These are phyloP conservation scores for Notarius quadriscutis DNA, from an alignment of 2,113 vertebrate species.

Conservation along the genomic window DNA sequence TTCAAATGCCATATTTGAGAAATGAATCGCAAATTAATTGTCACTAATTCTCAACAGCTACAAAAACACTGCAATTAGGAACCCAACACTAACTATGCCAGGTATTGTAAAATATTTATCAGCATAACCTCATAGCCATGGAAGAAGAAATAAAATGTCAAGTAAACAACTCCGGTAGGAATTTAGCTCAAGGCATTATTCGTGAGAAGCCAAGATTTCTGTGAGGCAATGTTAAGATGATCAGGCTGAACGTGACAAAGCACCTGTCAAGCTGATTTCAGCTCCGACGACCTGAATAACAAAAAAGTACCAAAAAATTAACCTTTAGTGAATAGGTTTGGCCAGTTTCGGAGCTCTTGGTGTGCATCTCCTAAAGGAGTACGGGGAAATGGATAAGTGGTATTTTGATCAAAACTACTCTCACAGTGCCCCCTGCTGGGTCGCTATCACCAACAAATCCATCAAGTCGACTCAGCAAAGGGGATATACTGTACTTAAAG, in stretches of 20 bases:
- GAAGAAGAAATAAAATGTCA: neutral
- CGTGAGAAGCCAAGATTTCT: constrained; percentile 9
- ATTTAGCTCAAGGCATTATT: neutral
- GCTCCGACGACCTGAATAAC: neutral
- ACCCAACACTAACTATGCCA: neutral
- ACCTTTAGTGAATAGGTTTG: neutral
- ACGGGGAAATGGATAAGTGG: neutral
- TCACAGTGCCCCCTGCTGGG: constrained; percentile 48
- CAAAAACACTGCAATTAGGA: no score
- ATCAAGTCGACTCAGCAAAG: neutral
- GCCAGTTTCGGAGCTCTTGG: neutral
- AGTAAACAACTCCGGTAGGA: neutral
- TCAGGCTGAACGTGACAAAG: constrained; percentile 13
- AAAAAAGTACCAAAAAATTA: neutral
- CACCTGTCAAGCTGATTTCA: constrained; percentile 8
- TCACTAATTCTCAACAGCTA: neutral
- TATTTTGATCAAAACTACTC: constrained; percentile 21
- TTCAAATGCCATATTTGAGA: neutral
- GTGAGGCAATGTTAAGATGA: neutral
- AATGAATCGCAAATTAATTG: neutral
- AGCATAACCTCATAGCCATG: neutral
- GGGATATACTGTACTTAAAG: neutral
- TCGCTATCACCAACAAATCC: neutral
- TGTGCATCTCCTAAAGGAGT: neutral
- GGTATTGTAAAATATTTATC: no score